Evolutionary conservation across 2,113 vertebrate species (phyloP).

Genomic region (Calonectris borealis): DNA sequence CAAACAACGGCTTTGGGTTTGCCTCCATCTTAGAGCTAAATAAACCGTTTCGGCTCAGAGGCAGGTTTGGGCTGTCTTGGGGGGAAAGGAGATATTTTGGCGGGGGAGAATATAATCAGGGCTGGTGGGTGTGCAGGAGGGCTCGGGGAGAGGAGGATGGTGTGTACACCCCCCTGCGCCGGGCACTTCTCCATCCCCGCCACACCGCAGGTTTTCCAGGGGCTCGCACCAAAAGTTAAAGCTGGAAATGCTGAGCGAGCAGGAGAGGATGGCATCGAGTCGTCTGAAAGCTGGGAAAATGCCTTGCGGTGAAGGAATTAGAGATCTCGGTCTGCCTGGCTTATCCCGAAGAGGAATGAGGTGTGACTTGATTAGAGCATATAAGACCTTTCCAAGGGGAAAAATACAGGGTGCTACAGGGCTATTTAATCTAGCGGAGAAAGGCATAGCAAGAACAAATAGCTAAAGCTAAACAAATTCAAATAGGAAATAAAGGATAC

Average conservation of each 20-base stretch:
- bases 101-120: too few species aligned
- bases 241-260: neutral
- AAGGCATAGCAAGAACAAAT: neutral
- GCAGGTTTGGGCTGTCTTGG: neutral
- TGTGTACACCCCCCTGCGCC: accelerated
- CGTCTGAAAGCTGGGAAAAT: neutral
- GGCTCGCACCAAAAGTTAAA: neutral
- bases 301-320: neutral
- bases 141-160: accelerated
- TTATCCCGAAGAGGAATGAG: neutral
- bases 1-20: accelerated
- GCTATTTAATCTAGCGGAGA: neutral
- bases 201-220: neutral
- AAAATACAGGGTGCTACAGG: neutral
- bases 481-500: neutral
- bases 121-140: neutral
- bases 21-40: neutral
- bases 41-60: neutral
- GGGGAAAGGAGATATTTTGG: neutral
- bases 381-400: neutral
- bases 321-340: neutral
- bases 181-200: neutral
- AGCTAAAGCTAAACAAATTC: neutral
- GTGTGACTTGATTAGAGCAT: too few species aligned
- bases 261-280: neutral